Base-by-base conservation (phyloP, 2,113 vertebrate species). In the Crotophaga sulcirostris region DNA sequence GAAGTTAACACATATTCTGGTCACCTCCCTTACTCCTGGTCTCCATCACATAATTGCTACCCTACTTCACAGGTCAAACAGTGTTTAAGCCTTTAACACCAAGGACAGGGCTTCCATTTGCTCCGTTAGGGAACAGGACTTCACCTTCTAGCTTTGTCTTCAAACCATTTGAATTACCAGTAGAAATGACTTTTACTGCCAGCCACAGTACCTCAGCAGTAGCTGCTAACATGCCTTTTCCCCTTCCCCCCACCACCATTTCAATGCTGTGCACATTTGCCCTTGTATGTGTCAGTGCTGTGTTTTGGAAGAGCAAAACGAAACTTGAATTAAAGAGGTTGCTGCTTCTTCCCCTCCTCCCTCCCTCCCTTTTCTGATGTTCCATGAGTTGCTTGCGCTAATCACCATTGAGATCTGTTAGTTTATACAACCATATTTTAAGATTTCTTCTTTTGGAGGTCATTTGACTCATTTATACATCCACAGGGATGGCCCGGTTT, bases 401-500 rank as follows among this genome's bases (percentile, higher is more conserved):
- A 86, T 94, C 89, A 80, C 67, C 59, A n/a, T 4, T 66, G 91
- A 86, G 87, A 94, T 76, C 79, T 54, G 83, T 84, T 79, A 26
- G 58, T 80, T 95, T 73, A 56, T 80, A 73, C 76, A 80, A 6
- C 55, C 16, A 6, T 80, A n/a, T 74, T 90, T 92, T 88, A 89
- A 92, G 91, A 92, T 84, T 51, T 40, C 23, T 54, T 87, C 63
- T 69, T 93, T 90, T 90, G 83, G 91, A 96, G 91, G 89, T 94
- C 89, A 77, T 90, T 94, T 70, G 55, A 74, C 73, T 91, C 89
- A 91, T 95, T 94, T 92, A 73, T 66, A 80, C 54, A 77, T 77
- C 93, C 91, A 92, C 80, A 89, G 76, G 76, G 93, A 96, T 86
- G 94, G 89, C 73, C 87, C 73, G 76, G 92, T 94, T 94, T 93